Percentiles rank a stretch among this genome's conserved stretches.
Conservation (phyloP, 1,140 invertebrate species). For the Geopemphigus sp. region DNA sequence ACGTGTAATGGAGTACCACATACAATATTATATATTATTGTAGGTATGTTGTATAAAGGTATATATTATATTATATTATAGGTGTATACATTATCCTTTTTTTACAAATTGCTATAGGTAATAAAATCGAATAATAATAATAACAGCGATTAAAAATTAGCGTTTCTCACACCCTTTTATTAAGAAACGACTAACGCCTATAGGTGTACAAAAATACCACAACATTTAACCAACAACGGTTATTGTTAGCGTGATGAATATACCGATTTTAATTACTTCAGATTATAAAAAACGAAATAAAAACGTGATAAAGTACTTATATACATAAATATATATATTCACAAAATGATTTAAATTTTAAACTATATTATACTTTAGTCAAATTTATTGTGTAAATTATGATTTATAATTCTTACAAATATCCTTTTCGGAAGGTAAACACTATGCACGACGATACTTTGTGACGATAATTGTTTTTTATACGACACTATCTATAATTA, state of each 20-base stretch:
- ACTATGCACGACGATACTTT: neutral
- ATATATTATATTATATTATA: neutral
- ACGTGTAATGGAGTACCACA: slow-evolving; percentile 22
- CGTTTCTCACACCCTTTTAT: neutral
- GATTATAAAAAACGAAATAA: too few relatives aligned
- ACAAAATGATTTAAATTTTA: neutral
- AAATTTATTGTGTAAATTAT: neutral
- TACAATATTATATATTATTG: neutral
- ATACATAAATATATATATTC: neutral
- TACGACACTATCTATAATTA: neutral
- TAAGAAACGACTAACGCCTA: slow-evolving; percentile 1
- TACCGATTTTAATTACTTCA: too few relatives aligned
- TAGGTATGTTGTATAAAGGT: too few relatives aligned
- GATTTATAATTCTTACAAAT: neutral
- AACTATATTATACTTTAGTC: neutral
- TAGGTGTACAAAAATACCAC: too few relatives aligned
- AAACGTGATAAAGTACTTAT: neutral
- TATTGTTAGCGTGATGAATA: too few relatives aligned
- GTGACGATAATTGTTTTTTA: slow-evolving; percentile 3
- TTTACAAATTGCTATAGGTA: neutral
- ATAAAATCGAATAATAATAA: neutral
- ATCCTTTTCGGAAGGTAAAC: too few relatives aligned
- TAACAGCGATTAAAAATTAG: neutral
- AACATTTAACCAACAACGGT: too few relatives aligned
- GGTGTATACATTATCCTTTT: slow-evolving; percentile 23